These are phyloP conservation scores for Rhagologus leucostigma DNA, from an alignment of 2,113 vertebrate genomes.

Conservation along the genomic window DNA sequence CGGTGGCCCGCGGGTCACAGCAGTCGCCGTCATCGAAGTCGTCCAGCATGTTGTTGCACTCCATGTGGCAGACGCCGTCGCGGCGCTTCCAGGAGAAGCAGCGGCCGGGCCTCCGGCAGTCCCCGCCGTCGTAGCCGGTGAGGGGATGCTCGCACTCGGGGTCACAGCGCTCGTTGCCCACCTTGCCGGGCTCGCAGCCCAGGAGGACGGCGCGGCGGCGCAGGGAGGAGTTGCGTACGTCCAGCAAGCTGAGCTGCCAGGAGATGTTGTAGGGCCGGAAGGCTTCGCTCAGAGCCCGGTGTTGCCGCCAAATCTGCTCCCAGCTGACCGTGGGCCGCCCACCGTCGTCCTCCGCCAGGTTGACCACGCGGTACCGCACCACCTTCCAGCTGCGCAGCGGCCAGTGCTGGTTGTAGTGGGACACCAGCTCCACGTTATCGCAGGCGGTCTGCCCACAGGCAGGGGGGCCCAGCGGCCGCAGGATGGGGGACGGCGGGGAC, in stretches of 20 bases:
- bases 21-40: slow-evolving; percentile 97
- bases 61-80: slow-evolving; percentile 86
- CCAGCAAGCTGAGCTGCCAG: slow-evolving; percentile 81
- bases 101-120: slow-evolving; percentile 82
- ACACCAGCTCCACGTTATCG: slow-evolving; percentile 86
- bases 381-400: slow-evolving; percentile 79
- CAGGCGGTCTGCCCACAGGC: slow-evolving; percentile 86
- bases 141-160: slow-evolving; percentile 90
- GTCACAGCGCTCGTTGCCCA: slow-evolving; percentile 92
- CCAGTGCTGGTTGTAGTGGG: slow-evolving; percentile 86
- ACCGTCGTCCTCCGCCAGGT: slow-evolving; percentile 78
- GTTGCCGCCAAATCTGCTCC: slow-evolving; percentile 83
- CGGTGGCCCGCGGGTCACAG: slow-evolving; percentile 80
- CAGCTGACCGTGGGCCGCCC: slow-evolving; percentile 78
- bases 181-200: slow-evolving; percentile 90
- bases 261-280: slow-evolving; percentile 91
- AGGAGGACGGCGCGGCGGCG: slow-evolving; percentile 82
- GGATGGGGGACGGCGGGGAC: slow-evolving; percentile 59
- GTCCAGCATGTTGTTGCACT: slow-evolving; percentile 91
- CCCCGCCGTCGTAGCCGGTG: slow-evolving; percentile 90
- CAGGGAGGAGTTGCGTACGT: slow-evolving; percentile 83
- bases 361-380: slow-evolving; percentile 87
- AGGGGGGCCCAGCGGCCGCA: slow-evolving; percentile 79
- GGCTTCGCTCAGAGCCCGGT: slow-evolving; percentile 78
- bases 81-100: slow-evolving; percentile 91